Evolutionary conservation across 2,113 vertebrate genomes (phyloP), one percentile per base, ranked within the genome.

Genomic region (Elephas maximus): DNA sequence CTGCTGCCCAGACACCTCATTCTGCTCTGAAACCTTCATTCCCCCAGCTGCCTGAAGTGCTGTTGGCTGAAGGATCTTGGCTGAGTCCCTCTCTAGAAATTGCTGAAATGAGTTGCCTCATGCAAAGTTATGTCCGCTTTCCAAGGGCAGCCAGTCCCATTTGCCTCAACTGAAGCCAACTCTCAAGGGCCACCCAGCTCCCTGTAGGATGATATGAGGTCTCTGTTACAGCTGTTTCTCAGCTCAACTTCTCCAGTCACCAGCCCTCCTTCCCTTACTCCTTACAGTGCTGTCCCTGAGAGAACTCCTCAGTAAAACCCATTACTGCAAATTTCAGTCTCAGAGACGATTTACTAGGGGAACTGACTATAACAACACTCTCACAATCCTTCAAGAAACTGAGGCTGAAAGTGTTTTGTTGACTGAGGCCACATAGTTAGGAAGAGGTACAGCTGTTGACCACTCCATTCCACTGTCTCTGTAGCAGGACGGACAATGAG

Each of bases 111-210:
- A 28, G 12, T 20, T 69, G 15, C 4, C 21, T 41, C 11, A 2
- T 3, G 2, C 4, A 21, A 21, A 0, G 3, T 1, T 14, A 18
- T 7, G 24, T 26, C 65, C 79, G 5, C 7, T 24, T 28, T 8
- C 48, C 37, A 48, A 37, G 21, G 18, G 1, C 45, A 60, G n/a
- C 23, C 23, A 28, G 26, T 7, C n/a, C 71, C 15, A 2, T 7
- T 81, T 8, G 2, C 41, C 30, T 69, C 4, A 3, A 74, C 30
- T 6, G 20, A 57, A 26, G 37, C 48, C 8, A 62, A 24, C 44
- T 18, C 48, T 23, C n/a, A 48, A 63, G 53, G 30, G 2, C 18
- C 37, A 71, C 48, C 30, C 21, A 21, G 33, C 48, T 8, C 28
- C 17, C 11, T 23, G n/a, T 6, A n/a, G 62, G 37, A 71, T 53